Evolutionary conservation across 2,888 invertebrate species (phyloP).

Genomic region (Eueremaeus valkanovi): DNA sequence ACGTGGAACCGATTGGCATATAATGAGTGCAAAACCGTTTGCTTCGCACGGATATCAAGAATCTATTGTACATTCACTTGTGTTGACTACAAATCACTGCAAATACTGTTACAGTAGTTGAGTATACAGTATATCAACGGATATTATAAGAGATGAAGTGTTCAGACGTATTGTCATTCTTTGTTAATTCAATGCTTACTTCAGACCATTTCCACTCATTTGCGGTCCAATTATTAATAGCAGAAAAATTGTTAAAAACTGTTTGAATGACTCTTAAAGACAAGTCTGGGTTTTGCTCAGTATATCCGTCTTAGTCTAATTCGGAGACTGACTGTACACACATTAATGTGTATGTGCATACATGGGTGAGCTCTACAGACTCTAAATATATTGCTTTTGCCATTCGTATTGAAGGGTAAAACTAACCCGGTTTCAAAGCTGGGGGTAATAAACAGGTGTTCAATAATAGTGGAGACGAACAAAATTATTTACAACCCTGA

Average conservation of each 20-base stretch:
- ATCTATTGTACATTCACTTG: constrained; percentile 26
- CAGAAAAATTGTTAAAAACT: not conserved
- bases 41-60: constrained; percentile 35
- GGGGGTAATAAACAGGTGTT: constrained; percentile 35
- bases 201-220: not conserved
- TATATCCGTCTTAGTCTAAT: not conserved
- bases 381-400: not conserved
- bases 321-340: not conserved
- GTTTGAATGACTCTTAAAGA: constrained; percentile 18
- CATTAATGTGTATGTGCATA: not conserved
- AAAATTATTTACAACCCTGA: constrained; percentile 19
- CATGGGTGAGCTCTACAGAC: not conserved
- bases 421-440: constrained; percentile 18
- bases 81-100: not conserved
- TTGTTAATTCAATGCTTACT: constrained; percentile 19
- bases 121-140: constrained; percentile 17
- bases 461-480: constrained; percentile 20
- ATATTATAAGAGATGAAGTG: constrained; percentile 1
- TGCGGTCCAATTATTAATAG: constrained; percentile 23
- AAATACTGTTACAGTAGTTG: not conserved
- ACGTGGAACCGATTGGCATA: constrained; percentile 5
- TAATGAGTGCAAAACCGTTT: constrained; percentile 26
- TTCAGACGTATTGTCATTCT: not conserved
- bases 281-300: not conserved
- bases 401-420: not conserved